Conservation (phyloP, 2,888 invertebrate genomes). For the Philhelius pedissequus region DNA sequence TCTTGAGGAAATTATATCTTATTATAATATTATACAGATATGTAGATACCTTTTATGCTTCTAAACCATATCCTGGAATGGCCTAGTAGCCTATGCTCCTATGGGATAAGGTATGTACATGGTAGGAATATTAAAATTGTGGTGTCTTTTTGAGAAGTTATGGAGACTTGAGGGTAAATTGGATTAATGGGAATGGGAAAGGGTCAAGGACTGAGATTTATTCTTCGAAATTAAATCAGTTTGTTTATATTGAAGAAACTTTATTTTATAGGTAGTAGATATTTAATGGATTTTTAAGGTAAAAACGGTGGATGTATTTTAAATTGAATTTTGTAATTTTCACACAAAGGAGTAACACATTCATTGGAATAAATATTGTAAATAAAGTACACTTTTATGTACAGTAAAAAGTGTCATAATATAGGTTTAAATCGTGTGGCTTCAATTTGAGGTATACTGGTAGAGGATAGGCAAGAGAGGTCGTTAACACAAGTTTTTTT, state of each 20-base stretch:
- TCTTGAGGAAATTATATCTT: slow-evolving; percentile 21
- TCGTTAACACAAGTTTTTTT: too few relatives aligned
- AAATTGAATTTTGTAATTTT: slow-evolving; percentile 13
- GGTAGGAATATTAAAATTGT: slow-evolving; percentile 4
- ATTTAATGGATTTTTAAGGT: neutral
- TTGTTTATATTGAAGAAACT: neutral
- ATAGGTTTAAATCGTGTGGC: too few relatives aligned
- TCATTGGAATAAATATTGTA: too few relatives aligned
- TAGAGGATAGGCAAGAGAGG: too few relatives aligned
- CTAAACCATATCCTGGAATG: neutral
- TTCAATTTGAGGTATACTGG: too few relatives aligned
- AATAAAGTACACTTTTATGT: too few relatives aligned
- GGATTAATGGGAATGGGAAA: slow-evolving; percentile 24
- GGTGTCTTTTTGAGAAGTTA: slow-evolving; percentile 22
- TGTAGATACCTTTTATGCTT: slow-evolving; percentile 33
- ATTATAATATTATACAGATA: neutral
- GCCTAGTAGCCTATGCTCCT: neutral
- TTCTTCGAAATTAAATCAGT: slow-evolving; percentile 7
- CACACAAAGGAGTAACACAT: too few relatives aligned
- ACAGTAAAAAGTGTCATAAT: too few relatives aligned
- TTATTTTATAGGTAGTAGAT: neutral
- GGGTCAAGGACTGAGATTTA: slow-evolving; percentile 54
- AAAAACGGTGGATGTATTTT: neutral
- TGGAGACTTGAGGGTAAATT: slow-evolving; percentile 32
- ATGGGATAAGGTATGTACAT: neutral